Conservation (phyloP, 2,797 vertebrate species). For the Aphelocoma californica region DNA sequence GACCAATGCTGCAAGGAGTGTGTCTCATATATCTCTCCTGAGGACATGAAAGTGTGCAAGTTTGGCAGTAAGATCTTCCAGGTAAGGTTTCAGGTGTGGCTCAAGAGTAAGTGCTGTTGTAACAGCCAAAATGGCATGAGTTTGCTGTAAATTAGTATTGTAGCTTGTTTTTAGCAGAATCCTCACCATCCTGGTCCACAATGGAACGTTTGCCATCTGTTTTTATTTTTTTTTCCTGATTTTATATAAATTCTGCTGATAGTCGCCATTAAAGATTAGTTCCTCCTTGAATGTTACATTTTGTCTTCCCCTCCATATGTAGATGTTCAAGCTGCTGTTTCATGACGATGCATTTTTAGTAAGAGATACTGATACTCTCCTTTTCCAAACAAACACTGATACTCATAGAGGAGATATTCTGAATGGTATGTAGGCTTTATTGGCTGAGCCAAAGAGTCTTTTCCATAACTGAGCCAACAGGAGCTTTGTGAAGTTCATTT, state of each 20-base stretch:
- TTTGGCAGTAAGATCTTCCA: conserved; percentile 91
- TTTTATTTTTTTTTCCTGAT: not conserved
- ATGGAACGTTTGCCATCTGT: not conserved
- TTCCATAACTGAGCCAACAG: not conserved
- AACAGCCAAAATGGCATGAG: not conserved
- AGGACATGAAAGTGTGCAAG: conserved; percentile 90
- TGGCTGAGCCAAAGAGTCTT: not conserved
- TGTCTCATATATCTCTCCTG: conserved; percentile 82
- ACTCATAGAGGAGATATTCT: not conserved
- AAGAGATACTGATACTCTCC: not conserved
- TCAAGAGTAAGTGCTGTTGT: not conserved
- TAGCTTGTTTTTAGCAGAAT: not conserved
- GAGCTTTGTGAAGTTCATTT: not conserved
- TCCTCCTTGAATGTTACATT: not conserved
- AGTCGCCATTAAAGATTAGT: not conserved
- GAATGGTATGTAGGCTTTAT: not conserved
- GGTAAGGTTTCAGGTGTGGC: conserved; percentile 74
- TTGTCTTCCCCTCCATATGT: not conserved
- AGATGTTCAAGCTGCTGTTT: not conserved
- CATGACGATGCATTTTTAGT: not conserved
- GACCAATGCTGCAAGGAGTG: conserved; percentile 87
- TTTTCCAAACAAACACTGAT: not conserved
- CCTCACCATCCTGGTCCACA: not conserved
- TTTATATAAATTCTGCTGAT: not conserved
- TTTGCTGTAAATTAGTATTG: not conserved